A percentile compares a stretch with the other conserved stretches of the same genome.
phyloP scores from a whole-genome alignment of 2,888 invertebrate genomes.

The Hermaeophaga mercurialis region DNA sequence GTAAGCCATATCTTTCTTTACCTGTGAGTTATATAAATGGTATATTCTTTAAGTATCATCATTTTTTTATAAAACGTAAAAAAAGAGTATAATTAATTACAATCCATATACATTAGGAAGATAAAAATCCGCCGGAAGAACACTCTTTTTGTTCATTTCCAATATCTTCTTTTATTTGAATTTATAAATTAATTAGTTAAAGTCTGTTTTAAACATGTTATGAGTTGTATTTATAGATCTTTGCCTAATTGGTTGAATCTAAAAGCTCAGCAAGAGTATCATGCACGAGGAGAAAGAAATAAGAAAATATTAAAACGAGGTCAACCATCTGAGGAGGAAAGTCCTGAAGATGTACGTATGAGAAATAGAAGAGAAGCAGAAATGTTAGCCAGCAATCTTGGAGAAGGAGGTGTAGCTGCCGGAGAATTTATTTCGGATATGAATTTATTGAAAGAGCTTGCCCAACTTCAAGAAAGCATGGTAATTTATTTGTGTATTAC shows the following conservation, averaged over 20 bases:
- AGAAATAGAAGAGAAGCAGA: constrained; percentile 88
- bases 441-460: constrained; percentile 79
- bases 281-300: constrained; percentile 53
- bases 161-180: no score
- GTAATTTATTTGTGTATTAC: constrained; percentile 62
- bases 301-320: constrained; percentile 55
- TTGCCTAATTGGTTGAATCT: constrained; percentile 80
- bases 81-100: no score
- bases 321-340: constrained; percentile 71
- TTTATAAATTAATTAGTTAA: no score
- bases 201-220: not conserved
- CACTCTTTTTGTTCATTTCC: no score
- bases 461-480: constrained; percentile 91
- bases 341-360: constrained; percentile 77
- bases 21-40: no score
- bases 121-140: no score
- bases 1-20: constrained; percentile 59
- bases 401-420: constrained; percentile 82
- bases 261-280: constrained; percentile 60
- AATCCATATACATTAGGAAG: no score
- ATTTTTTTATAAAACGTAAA: no score
- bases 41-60: no score
- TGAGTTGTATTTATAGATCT: constrained; percentile 59
- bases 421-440: constrained; percentile 88
- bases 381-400: constrained; percentile 85